Evolutionary conservation across 2,888 invertebrate genomes (phyloP).

Genomic region (Drosophila picticornis): DNA sequence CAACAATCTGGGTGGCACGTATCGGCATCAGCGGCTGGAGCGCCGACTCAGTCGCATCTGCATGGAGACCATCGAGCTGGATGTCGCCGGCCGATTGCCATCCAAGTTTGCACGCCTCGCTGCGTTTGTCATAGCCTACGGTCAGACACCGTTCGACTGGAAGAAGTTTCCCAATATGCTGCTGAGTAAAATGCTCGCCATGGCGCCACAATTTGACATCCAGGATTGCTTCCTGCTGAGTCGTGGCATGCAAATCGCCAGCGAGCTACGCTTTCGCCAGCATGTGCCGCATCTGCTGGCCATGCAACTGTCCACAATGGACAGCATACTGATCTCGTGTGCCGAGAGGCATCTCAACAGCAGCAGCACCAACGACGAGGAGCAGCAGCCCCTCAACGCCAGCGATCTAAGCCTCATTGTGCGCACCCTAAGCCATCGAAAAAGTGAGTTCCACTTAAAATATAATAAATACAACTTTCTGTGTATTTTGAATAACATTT

Average conservation of each 20-base stretch:
- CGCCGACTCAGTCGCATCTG: constrained; percentile 83
- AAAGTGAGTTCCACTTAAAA: constrained; percentile 68
- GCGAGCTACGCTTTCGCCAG: constrained; percentile 81
- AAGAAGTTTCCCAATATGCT: constrained; percentile 83
- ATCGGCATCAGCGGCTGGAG: constrained; percentile 86
- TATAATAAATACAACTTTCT: background rate
- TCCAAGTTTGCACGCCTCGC: constrained; percentile 84
- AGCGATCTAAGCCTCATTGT: constrained; percentile 82
- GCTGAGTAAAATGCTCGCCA: constrained; percentile 83
- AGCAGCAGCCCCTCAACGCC: constrained; percentile 61
- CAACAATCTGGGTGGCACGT: constrained; percentile 86
- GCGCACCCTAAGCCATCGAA: constrained; percentile 80
- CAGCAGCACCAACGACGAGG: constrained; percentile 7
- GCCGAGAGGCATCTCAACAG: constrained; percentile 79
- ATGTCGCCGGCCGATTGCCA: constrained; percentile 83
- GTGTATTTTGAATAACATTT: background rate
- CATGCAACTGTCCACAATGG: constrained; percentile 78
- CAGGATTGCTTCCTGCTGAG: constrained; percentile 85
- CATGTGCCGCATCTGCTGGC: constrained; percentile 65
- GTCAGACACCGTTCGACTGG: constrained; percentile 80
- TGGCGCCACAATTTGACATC: constrained; percentile 84
- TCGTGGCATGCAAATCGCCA: constrained; percentile 85
- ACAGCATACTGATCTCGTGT: constrained; percentile 81
- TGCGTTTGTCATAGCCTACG: constrained; percentile 86
- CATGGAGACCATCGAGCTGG: constrained; percentile 81